These are phyloP conservation scores for Microtus richardsoni DNA, from an alignment of 2,113 vertebrate genomes.

Conservation along the genomic window DNA sequence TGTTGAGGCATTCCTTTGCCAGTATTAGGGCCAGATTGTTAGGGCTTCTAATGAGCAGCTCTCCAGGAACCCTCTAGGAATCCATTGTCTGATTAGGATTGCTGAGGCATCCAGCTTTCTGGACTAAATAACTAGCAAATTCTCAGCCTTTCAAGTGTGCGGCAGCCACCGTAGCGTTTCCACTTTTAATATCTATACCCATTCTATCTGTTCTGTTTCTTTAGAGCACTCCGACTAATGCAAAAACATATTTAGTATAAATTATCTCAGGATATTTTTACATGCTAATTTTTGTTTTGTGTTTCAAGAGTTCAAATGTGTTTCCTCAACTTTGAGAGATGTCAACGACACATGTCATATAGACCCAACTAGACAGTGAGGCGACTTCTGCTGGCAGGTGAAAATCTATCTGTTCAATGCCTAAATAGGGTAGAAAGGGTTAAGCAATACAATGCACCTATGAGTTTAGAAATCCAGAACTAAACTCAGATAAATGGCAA, in stretches of 20 bases:
- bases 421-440: background rate
- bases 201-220: background rate
- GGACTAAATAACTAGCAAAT: background rate
- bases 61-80: background rate
- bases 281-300: constrained; percentile 24
- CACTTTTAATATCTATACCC: background rate
- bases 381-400: background rate
- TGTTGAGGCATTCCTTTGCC: background rate
- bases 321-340: background rate
- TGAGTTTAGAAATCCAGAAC: background rate
- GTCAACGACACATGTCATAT: background rate
- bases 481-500: background rate
- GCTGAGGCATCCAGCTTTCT: background rate
- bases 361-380: background rate
- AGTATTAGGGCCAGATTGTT: background rate
- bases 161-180: background rate
- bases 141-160: background rate
- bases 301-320: background rate
- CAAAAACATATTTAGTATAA: background rate
- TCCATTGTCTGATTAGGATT: background rate
- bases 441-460: background rate
- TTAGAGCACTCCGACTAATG: background rate
- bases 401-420: background rate
- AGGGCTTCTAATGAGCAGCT: background rate
- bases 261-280: constrained; percentile 22